These are phyloP conservation scores for Rhabdophis nuchalis DNA, from an alignment of 2,797 vertebrate genomes.

Conservation along the genomic window DNA sequence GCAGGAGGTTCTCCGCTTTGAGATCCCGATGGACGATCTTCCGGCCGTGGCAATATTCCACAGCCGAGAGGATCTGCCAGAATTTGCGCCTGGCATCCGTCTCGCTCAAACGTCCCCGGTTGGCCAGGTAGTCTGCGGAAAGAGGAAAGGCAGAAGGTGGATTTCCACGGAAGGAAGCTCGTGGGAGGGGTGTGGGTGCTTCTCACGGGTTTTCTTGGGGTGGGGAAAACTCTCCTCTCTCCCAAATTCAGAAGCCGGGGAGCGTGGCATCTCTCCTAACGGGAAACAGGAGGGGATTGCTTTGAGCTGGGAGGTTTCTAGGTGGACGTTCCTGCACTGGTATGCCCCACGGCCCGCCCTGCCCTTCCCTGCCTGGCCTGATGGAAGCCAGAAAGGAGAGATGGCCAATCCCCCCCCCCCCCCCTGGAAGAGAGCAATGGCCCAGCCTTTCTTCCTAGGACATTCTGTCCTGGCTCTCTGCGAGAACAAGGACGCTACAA, in stretches of 20 bases:
- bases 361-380: background rate
- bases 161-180: background rate
- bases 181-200: too few relatives aligned
- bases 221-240: too few relatives aligned
- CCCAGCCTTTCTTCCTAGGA: background rate
- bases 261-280: background rate
- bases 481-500: background rate
- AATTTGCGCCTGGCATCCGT: constrained; percentile 93
- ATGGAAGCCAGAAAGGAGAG: background rate
- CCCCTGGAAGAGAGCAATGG: background rate
- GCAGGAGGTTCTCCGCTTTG: constrained; percentile 94
- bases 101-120: constrained; percentile 91
- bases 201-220: too few relatives aligned
- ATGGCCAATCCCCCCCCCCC: background rate
- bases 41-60: constrained; percentile 93
- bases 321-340: background rate
- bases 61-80: constrained; percentile 96
- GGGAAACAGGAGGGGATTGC: background rate
- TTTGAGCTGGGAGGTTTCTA: background rate
- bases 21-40: constrained; percentile 95
- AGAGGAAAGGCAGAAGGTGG: constrained; percentile 4
- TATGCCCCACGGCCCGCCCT: background rate
- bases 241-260: background rate
- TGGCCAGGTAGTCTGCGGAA: constrained; percentile 90
- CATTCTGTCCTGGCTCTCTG: background rate